Evolutionary conservation across 2,797 vertebrate genomes (phyloP).

Genomic region (Falco peregrinus): DNA sequence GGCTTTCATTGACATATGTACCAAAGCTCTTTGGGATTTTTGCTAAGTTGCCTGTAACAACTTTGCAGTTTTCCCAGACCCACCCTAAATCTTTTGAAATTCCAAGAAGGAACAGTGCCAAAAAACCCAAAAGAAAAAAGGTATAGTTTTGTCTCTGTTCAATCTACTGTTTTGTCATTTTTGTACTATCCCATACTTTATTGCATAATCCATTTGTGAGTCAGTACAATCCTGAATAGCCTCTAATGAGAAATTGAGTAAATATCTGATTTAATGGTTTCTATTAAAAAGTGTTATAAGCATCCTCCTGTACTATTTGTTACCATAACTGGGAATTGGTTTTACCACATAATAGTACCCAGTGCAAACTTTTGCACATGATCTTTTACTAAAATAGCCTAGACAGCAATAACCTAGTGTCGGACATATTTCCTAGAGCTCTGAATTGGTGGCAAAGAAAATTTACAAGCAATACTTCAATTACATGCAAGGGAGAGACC

Average conservation of each 20-base stretch:
- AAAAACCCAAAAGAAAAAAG: neutral
- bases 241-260: neutral
- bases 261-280: neutral
- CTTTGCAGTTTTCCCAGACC: neutral
- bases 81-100: neutral
- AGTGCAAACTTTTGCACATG: neutral
- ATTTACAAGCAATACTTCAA: neutral
- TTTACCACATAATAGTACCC: neutral
- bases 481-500: neutral
- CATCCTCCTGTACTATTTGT: neutral
- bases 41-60: neutral
- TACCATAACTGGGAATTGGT: neutral
- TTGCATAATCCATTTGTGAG: neutral
- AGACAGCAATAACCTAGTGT: neutral
- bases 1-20: constrained; percentile 2
- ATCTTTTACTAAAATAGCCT: neutral
- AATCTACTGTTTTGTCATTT: neutral
- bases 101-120: neutral
- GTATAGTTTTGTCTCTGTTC: neutral
- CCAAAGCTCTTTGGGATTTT: neutral
- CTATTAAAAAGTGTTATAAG: neutral
- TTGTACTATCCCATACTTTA: neutral
- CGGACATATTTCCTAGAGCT: neutral
- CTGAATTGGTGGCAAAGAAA: neutral
- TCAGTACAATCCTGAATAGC: neutral